Evolutionary conservation across 2,113 vertebrate species (phyloP), one percentile per base, ranked within the genome.

Genomic region (Solea senegalensis): DNA sequence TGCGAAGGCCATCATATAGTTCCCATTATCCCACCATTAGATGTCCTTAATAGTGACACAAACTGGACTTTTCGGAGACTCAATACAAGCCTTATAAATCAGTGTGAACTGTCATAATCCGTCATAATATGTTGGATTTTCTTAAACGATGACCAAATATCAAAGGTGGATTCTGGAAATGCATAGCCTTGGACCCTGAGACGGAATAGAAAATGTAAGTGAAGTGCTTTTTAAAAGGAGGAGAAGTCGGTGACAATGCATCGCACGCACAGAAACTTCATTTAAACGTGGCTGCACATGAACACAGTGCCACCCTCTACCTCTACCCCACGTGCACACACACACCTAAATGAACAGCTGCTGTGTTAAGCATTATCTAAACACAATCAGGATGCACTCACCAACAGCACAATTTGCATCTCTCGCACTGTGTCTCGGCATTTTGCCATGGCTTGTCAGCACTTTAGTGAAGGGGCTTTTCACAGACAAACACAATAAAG

Each of bases 391-490:
- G 69, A 77, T 65, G 79, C 74, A 59, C 79, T 86, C 81, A 74
- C 77, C 76, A 68, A 74, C 74, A 61, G 81, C 89, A 83, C 77
- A 82, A 85, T 87, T 83, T 88, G 74, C 85, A 85, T 85, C 76
- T 75, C 67, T 59, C 87, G 88, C 78, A 26, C 82, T 81, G 69
- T n/a, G 83, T 88, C 88, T 89, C 82, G 80, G 89, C 86, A 70
- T 79, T 75, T 63, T 13, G 80, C 88, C 87, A 89, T 55, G 78
- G 78, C 83, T 88, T 60, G 88, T 91, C 89, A 90, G 89, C 90
- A 90, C 80, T 90, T 91, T 90, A 85, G 83, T 70, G 86, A 89
- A 89, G 86, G 82, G 86, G 83, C 82, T 87, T 90, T 90, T 88
- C 88, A 84, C 80, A 46, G 85, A 83, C 83, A 90, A 88, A 90